Conservation (phyloP, 2,888 invertebrate species). For the Dryomyza anilis region DNA sequence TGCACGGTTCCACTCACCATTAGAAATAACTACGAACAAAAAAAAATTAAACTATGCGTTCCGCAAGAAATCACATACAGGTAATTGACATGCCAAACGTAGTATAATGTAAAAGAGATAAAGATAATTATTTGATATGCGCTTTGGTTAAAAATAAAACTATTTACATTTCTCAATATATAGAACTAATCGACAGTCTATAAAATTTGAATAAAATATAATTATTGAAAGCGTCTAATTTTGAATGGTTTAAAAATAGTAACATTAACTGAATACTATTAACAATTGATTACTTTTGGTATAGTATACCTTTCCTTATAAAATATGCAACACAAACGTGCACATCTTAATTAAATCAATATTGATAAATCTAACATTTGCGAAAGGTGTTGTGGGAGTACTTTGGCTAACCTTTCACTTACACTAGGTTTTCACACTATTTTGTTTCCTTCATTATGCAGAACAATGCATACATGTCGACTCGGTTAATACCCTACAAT, state of each 20-base stretch:
- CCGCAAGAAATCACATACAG: conserved; percentile 30
- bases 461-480: too few relatives aligned
- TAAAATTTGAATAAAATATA: too few relatives aligned
- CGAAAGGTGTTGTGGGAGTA: conserved; percentile 16
- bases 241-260: too few relatives aligned
- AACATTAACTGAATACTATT: too few relatives aligned
- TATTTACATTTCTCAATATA: too few relatives aligned
- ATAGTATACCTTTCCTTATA: too few relatives aligned
- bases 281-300: too few relatives aligned
- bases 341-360: conserved; percentile 7
- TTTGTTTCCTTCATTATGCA: too few relatives aligned
- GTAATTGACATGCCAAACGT: conserved; percentile 26
- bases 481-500: too few relatives aligned
- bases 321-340: too few relatives aligned
- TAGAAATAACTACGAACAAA: neutral
- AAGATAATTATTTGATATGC: neutral
- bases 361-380: conserved; percentile 2
- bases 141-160: neutral
- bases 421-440: conserved; percentile 8
- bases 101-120: conserved; percentile 5
- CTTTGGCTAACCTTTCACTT: conserved; percentile 12
- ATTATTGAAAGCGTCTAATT: too few relatives aligned
- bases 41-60: conserved; percentile 15
- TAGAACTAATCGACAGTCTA: too few relatives aligned
- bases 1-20: neutral